These are phyloP conservation scores for Crax fasciolata DNA, from an alignment of 2,797 vertebrate species.

Conservation along the genomic window DNA sequence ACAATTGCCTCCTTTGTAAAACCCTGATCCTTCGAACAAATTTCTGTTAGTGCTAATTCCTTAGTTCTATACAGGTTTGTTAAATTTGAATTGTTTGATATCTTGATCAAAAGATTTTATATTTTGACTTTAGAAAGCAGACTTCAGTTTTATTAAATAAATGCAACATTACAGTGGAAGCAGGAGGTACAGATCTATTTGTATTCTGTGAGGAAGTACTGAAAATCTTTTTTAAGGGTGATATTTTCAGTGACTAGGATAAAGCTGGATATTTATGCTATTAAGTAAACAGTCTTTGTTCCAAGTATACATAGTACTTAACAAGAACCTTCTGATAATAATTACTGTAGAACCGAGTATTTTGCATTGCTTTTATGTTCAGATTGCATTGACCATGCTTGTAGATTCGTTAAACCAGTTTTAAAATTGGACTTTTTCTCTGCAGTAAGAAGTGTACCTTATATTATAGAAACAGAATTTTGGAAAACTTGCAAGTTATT, in stretches of 20 bases:
- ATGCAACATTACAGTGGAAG: not conserved
- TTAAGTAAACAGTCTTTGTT: slow-evolving; percentile 43
- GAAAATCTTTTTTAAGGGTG: not conserved
- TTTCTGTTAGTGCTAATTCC: not conserved
- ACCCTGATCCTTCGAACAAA: not conserved
- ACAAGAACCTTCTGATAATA: slow-evolving; percentile 21
- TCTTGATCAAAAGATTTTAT: not conserved
- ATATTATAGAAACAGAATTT: slow-evolving; percentile 1
- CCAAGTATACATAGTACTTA: slow-evolving; percentile 17
- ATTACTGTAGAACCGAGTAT: not conserved
- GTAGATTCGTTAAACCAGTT: not conserved
- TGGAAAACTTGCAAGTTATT: slow-evolving; percentile 21
- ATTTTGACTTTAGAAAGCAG: not conserved
- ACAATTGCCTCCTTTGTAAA: not conserved
- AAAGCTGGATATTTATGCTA: not conserved
- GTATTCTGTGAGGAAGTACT: not conserved
- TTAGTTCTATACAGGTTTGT: not conserved
- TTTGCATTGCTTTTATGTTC: not conserved
- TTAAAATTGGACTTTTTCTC: not conserved
- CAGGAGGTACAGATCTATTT: not conserved
- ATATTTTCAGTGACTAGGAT: not conserved
- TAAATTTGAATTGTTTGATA: not conserved
- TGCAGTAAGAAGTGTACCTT: not conserved
- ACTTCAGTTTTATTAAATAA: not conserved
- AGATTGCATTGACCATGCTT: not conserved